phyloP scores from a whole-genome alignment of 2,888 invertebrate species.

The Orthonevra nobilis region DNA sequence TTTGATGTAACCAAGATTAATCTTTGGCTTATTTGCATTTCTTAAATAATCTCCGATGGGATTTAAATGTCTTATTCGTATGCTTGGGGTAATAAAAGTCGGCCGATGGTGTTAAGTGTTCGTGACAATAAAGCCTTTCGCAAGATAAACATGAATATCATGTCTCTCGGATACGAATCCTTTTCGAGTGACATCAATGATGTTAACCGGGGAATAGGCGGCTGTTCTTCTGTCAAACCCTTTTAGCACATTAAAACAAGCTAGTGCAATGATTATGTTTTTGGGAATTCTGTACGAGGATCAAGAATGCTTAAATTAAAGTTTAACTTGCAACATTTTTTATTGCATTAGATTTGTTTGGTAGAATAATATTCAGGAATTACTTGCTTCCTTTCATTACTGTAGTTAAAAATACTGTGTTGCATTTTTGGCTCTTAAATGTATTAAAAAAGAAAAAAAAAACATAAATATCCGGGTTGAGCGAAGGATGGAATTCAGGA shows the following conservation, averaged over 20 bases:
- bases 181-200: slow-evolving; percentile 2
- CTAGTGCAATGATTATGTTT: too few species aligned
- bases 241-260: slow-evolving; percentile 45
- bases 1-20: slow-evolving; percentile 70
- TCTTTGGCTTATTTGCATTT: slow-evolving; percentile 70
- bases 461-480: too few species aligned
- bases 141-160: slow-evolving; percentile 64
- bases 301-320: too few species aligned
- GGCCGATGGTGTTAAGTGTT: slow-evolving; percentile 69
- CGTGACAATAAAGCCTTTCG: slow-evolving; percentile 64
- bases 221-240: slow-evolving; percentile 27
- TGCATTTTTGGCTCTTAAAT: too few species aligned
- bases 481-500: too few species aligned
- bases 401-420: too few species aligned
- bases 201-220: not conserved
- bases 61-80: slow-evolving; percentile 69
- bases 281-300: too few species aligned
- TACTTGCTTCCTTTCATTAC: too few species aligned
- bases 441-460: too few species aligned
- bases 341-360: too few species aligned
- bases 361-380: too few species aligned
- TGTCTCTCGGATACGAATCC: slow-evolving; percentile 52
- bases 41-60: slow-evolving; percentile 68
- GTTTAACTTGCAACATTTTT: too few species aligned
- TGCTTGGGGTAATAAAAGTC: slow-evolving; percentile 68